Evolutionary conservation across 1,140 invertebrate species (phyloP), one percentile per base, ranked within the genome.

Genomic region (Palaemon carinicauda): DNA sequence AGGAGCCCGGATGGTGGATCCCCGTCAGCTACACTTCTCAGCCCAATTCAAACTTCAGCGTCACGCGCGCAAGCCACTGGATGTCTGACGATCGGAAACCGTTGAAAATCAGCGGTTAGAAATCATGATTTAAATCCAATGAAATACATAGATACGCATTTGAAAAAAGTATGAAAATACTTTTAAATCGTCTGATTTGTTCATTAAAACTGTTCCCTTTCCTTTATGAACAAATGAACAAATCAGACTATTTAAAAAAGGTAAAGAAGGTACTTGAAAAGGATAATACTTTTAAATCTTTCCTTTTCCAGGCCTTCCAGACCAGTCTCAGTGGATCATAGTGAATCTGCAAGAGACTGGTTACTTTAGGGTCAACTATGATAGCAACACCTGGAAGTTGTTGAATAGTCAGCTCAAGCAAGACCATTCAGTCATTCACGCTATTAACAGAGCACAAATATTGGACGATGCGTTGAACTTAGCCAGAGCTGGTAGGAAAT

Each of bases 321-420:
- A 41, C 3, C 7, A 41, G 2, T 41, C 41, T 5, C 41, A 31
- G 0, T 31, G 82, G 82, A 33, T 89, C 7, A 7, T 41, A 41
- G 1, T 89, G 71, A 89, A 89, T 33, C 12, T 87, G 9, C 74
- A 89, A 53, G 50, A 89, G 85, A 88, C 81, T 29, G 84, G 94
- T 9, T 95, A 95, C 90, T 96, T 95, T 90, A 91, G 94, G 17
- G 95, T 96, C 0, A 96, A 96, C 91, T 96, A 96, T 89, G 94
- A 96, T 83, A 89, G 92, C 52, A 88, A 90, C 1, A 95, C 95
- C 89, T 96, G 95, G 95, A 89, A 92, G 33, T 89, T 92, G 0
- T 91, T 96, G 0, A 93, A 93, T n/a, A 88, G 92, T 4, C 90
- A 91, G 56, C 92, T 93, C 33, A 92, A 95, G 0, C 93, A 92